phyloP scores from a whole-genome alignment of 1,140 invertebrate species.

The Saxidomus purpurata region DNA sequence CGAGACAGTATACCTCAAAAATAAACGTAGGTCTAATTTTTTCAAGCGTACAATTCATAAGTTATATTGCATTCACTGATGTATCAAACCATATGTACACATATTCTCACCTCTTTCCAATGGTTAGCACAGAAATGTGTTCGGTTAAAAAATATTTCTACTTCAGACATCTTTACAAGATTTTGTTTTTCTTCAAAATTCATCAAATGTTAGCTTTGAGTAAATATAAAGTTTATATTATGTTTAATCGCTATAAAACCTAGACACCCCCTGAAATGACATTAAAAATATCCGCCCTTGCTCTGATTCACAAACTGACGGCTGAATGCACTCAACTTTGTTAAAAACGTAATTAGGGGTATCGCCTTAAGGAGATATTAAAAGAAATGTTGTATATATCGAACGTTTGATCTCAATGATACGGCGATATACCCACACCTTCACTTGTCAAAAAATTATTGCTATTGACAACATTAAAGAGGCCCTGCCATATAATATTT shows the following conservation, averaged over 20 bases:
- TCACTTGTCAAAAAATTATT: conserved; percentile 45
- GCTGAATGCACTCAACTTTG: conserved; percentile 24
- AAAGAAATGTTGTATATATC: conserved; percentile 44
- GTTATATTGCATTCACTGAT: not conserved
- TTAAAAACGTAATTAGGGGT: conserved; percentile 38
- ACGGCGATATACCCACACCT: conserved; percentile 4
- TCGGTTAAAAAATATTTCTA: too few relatives aligned
- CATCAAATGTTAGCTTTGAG: too few relatives aligned
- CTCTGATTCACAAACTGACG: not conserved
- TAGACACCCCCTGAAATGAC: too few relatives aligned
- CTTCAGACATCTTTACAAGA: too few relatives aligned
- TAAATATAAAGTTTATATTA: too few relatives aligned
- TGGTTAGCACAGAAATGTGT: too few relatives aligned
- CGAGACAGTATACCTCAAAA: not conserved
- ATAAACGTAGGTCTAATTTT: conserved; percentile 18
- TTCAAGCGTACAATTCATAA: not conserved
- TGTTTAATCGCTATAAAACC: too few relatives aligned
- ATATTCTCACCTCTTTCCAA: not conserved
- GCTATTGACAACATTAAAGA: not conserved
- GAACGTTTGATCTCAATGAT: conserved; percentile 30
- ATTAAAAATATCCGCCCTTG: not conserved
- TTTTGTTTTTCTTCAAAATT: too few relatives aligned
- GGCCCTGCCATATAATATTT: not conserved
- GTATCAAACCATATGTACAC: not conserved
- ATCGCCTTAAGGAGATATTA: conserved; percentile 42